A percentile compares a stretch with the other conserved stretches of the same genome.
These are phyloP conservation scores for Telmatochromis sp. DNA, from an alignment of 2,113 vertebrate genomes.

Conservation along the genomic window DNA sequence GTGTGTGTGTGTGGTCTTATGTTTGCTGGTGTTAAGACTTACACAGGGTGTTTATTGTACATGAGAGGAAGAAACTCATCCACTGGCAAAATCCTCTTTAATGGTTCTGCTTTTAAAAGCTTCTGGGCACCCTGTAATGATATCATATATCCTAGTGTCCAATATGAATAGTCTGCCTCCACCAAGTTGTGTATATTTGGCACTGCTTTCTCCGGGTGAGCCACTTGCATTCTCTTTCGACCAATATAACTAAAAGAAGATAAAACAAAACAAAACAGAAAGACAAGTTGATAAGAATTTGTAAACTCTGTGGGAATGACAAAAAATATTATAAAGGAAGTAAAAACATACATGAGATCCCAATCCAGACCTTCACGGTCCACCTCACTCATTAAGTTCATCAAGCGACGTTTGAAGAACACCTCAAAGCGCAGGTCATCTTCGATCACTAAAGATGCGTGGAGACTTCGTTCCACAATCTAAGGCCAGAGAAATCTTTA, in stretches of 20 bases:
- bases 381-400: slow-evolving; percentile 82
- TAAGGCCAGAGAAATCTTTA: slow-evolving; percentile 24
- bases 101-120: slow-evolving; percentile 78
- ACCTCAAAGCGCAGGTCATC: slow-evolving; percentile 90
- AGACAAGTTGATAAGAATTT: background rate
- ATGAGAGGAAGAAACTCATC: slow-evolving; percentile 91
- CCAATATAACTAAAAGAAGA: slow-evolving; percentile 79
- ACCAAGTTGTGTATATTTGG: slow-evolving; percentile 84
- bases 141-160: slow-evolving; percentile 86
- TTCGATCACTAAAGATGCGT: slow-evolving; percentile 80
- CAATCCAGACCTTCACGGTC: slow-evolving; percentile 74
- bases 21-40: slow-evolving; percentile 44
- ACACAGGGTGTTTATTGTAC: slow-evolving; percentile 92
- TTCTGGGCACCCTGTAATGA: slow-evolving; percentile 84
- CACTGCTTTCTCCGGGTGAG: slow-evolving; percentile 82
- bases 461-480: slow-evolving; percentile 74
- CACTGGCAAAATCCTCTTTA: slow-evolving; percentile 82
- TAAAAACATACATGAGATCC: slow-evolving; percentile 83
- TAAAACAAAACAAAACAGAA: background rate
- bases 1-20: background rate
- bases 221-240: slow-evolving; percentile 90
- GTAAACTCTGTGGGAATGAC: background rate
- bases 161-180: slow-evolving; percentile 89
- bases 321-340: background rate
- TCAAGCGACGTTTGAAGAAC: slow-evolving; percentile 87